Conservation (phyloP, 2,113 vertebrate species). For the Crotalus tigris region DNA sequence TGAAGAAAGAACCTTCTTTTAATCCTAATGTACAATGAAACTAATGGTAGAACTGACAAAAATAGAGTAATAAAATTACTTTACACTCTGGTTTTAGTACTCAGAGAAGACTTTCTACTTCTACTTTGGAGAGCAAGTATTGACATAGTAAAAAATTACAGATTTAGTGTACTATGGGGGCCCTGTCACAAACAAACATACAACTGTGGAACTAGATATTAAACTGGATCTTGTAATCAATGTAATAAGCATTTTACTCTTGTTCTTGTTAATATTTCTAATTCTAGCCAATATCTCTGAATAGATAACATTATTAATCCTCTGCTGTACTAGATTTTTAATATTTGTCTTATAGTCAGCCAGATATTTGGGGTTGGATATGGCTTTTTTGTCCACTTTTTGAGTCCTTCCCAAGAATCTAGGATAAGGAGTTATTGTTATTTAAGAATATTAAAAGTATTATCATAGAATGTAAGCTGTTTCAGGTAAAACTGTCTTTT, state of each 20-base stretch:
- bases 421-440: neutral
- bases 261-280: neutral
- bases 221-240: conserved; percentile 17
- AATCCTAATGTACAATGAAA: neutral
- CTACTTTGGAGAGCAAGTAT: neutral
- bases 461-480: neutral
- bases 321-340: neutral
- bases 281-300: neutral
- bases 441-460: neutral
- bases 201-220: neutral
- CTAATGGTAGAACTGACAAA: neutral
- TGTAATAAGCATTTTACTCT: neutral
- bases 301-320: neutral
- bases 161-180: neutral
- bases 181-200: neutral
- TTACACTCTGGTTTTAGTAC: neutral
- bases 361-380: neutral
- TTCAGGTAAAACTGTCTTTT: neutral
- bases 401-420: neutral
- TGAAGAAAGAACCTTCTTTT: neutral
- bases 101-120: neutral
- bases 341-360: neutral
- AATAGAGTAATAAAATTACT: neutral
- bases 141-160: neutral
- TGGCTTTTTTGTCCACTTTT: neutral